Evolutionary conservation across 2,113 vertebrate species (phyloP).

Genomic region (Macrotis lagotis): DNA sequence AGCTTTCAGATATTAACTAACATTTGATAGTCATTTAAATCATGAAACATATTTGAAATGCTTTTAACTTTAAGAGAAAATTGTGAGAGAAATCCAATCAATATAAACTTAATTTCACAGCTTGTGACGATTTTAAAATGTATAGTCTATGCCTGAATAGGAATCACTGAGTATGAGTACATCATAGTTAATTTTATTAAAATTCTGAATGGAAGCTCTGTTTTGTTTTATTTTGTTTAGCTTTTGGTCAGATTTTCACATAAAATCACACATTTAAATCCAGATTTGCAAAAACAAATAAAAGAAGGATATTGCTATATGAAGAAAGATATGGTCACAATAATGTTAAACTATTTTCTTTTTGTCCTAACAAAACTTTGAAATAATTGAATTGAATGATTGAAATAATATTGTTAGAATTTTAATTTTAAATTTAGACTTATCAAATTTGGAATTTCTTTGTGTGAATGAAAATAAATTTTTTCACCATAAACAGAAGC

Average conservation of each 20-base stretch:
- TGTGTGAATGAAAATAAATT: neutral
- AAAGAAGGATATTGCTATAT: neutral
- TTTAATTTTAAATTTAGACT: neutral
- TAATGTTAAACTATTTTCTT: neutral
- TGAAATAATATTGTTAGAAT: neutral
- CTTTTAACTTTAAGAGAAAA: constrained; percentile 25
- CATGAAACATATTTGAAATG: neutral
- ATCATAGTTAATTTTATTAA: neutral
- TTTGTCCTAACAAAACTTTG: neutral
- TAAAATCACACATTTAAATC: neutral
- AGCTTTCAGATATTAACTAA: constrained; percentile 36
- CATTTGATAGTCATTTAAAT: neutral
- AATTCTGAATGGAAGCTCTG: neutral
- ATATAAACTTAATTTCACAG: neutral
- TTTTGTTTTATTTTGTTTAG: constrained; percentile 4
- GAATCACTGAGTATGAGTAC: neutral
- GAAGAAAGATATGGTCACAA: neutral
- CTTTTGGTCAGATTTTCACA: constrained; percentile 20
- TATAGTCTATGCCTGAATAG: neutral
- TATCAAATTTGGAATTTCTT: neutral
- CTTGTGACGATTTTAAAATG: neutral
- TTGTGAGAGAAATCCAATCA: constrained; percentile 12
- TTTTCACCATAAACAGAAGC: neutral
- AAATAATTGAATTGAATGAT: no score
- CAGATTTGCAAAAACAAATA: neutral